Evolutionary conservation across 1,140 invertebrate genomes (phyloP).

Genomic region (Tribolium castaneum): DNA sequence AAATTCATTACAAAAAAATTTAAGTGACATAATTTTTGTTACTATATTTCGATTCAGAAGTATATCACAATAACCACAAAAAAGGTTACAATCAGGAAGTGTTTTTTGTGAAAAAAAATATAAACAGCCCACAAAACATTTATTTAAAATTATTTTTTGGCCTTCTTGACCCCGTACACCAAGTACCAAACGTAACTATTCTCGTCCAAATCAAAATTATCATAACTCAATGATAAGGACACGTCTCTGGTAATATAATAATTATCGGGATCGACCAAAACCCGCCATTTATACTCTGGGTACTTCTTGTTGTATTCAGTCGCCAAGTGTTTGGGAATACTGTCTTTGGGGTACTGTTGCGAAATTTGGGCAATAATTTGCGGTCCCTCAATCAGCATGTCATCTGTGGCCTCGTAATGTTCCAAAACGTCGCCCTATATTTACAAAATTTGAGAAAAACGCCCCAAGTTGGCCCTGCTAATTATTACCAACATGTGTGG

Average conservation of each 20-base stretch:
- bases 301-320: slow-evolving; percentile 3
- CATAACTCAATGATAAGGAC: neutral
- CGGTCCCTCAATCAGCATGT: neutral
- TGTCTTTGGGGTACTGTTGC: neutral
- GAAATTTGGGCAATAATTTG: slow-evolving; percentile 8
- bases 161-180: slow-evolving; percentile 7
- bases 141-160: neutral
- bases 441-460: neutral
- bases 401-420: slow-evolving; percentile 4
- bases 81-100: no score
- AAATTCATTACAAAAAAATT: no score
- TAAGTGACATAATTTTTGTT: no score
- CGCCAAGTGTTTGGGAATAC: neutral
- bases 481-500: slow-evolving; percentile 16
- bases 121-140: neutral
- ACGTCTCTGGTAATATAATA: slow-evolving; percentile 32
- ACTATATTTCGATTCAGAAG: no score
- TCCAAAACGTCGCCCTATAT: neutral
- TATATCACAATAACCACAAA: no score
- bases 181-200: neutral
- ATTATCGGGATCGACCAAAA: neutral
- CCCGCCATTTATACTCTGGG: slow-evolving; percentile 23
- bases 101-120: no score
- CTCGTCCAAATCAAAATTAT: slow-evolving; percentile 25
- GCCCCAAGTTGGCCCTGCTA: neutral